A percentile compares a stretch with the other conserved stretches of the same genome.
Conservation (phyloP, 2,888 invertebrate species). For the Leucophenga montana region DNA sequence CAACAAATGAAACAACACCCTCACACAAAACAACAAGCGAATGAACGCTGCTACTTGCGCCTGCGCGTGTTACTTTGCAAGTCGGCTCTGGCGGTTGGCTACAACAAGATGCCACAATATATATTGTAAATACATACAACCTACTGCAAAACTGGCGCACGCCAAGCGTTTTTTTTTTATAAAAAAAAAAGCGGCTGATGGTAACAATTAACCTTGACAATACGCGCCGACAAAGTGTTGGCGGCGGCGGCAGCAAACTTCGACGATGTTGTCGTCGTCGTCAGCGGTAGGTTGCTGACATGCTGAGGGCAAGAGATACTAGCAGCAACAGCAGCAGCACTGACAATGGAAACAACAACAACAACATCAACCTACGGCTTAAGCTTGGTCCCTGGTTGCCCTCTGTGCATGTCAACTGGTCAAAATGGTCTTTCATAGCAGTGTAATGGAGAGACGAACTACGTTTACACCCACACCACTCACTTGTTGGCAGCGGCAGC, state of each 20-base stretch:
- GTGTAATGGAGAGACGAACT: not conserved
- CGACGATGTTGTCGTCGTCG: too few species aligned
- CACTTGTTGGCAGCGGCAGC: constrained; percentile 17
- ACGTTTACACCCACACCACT: constrained; percentile 1
- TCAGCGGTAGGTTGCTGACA: constrained; percentile 17
- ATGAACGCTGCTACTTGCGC: not conserved
- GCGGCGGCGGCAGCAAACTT: constrained; percentile 46
- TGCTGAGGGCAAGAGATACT: not conserved
- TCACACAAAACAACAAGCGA: constrained; percentile 22
- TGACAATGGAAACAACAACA: constrained; percentile 2
- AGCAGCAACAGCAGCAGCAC: constrained; percentile 3
- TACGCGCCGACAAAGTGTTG: constrained; percentile 55
- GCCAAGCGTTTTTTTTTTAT: constrained; percentile 9
- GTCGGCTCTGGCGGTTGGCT: too few species aligned
- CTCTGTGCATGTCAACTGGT: not conserved
- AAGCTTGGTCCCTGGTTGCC: not conserved
- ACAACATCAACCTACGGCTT: not conserved
- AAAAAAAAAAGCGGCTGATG: constrained; percentile 14
- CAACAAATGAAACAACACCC: constrained; percentile 35
- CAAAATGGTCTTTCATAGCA: not conserved
- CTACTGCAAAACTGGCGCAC: constrained; percentile 50
- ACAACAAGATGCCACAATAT: constrained; percentile 19
- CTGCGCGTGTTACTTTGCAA: not conserved
- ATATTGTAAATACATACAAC: constrained; percentile 41
- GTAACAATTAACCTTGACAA: constrained; percentile 63